Evolutionary conservation across 2,113 vertebrate genomes (phyloP).

Genomic region (Ammodytes marinus): DNA sequence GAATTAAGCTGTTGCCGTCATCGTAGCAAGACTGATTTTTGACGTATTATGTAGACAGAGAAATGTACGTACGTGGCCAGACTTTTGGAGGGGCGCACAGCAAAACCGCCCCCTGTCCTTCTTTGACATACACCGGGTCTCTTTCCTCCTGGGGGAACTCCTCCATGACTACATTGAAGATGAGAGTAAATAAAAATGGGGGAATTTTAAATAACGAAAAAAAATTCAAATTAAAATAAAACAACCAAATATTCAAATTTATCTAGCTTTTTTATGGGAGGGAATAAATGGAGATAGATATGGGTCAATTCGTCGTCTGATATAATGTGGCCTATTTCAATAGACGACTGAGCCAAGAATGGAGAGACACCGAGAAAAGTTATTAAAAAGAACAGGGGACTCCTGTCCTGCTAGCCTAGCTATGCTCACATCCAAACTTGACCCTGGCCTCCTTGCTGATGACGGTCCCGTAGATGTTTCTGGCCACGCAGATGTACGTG

Average conservation of each 20-base stretch:
- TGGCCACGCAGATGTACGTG: slow-evolving; percentile 92
- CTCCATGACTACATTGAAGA: slow-evolving; percentile 86
- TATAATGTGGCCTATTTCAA: not conserved
- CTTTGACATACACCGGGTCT: slow-evolving; percentile 89
- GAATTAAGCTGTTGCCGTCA: not conserved
- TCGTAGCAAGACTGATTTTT: not conserved
- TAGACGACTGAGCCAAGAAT: not conserved
- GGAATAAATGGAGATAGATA: no score
- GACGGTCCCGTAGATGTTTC: slow-evolving; percentile 92
- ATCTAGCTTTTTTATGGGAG: no score
- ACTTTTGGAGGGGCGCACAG: slow-evolving; percentile 93
- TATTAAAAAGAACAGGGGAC: not conserved
- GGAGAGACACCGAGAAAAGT: not conserved
- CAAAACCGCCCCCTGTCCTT: slow-evolving; percentile 94
- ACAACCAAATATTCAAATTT: not conserved
- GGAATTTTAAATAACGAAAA: not conserved
- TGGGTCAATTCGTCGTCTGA: no score
- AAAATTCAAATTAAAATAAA: not conserved
- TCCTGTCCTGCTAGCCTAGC: not conserved
- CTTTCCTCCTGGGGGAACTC: slow-evolving; percentile 94
- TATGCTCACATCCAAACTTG: slow-evolving; percentile 95
- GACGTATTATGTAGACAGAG: not conserved
- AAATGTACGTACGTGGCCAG: slow-evolving; percentile 88
- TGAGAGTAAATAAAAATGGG: not conserved
- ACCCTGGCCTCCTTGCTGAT: slow-evolving; percentile 94